These are phyloP conservation scores for Euleptes europaea DNA, from an alignment of 2,113 vertebrate species.

Conservation along the genomic window DNA sequence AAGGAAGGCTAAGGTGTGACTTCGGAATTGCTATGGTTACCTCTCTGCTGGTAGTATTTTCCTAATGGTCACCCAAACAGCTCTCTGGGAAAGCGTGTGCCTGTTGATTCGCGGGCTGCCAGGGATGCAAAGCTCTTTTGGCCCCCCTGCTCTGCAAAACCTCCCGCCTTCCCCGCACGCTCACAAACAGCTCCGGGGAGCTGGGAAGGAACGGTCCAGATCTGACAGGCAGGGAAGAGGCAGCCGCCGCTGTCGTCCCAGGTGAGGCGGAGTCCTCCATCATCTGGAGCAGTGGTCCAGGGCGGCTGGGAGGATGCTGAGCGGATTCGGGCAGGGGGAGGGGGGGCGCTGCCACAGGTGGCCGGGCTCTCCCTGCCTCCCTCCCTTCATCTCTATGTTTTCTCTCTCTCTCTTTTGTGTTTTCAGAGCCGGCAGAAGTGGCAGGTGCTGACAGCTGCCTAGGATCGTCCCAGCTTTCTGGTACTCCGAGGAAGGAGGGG, in stretches of 20 bases:
- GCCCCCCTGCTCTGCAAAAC: not conserved
- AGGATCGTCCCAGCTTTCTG: conserved; percentile 37
- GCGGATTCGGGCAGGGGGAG: not conserved
- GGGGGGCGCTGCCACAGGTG: conserved; percentile 61
- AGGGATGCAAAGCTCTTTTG: not conserved
- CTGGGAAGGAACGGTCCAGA: not conserved
- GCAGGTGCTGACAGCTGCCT: conserved; percentile 36
- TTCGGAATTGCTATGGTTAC: conserved; percentile 92
- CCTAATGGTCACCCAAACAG: conserved; percentile 74
- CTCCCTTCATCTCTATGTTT: conserved; percentile 41
- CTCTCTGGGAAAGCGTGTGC: conserved; percentile 57
- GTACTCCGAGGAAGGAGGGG: conserved; percentile 7
- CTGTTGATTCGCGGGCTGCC: conserved; percentile 23
- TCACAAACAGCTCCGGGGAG: not conserved
- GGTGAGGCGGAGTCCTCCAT: conserved; percentile 44
- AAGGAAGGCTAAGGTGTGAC: conserved; percentile 22
- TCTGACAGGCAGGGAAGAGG: conserved; percentile 26
- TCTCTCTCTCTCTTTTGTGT: conserved; percentile 33
- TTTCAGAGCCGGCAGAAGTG: conserved; percentile 52
- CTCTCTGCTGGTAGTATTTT: conserved; percentile 73
- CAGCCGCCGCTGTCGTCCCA: conserved; percentile 28
- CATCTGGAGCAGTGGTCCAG: not conserved
- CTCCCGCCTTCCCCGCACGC: not conserved
- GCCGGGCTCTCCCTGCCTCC: conserved; percentile 43
- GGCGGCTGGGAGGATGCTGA: conserved; percentile 5